Percentiles rank a stretch among this genome's conserved stretches.
These are phyloP conservation scores for Chamaea fasciata DNA, from an alignment of 2,113 vertebrate genomes.

Conservation along the genomic window DNA sequence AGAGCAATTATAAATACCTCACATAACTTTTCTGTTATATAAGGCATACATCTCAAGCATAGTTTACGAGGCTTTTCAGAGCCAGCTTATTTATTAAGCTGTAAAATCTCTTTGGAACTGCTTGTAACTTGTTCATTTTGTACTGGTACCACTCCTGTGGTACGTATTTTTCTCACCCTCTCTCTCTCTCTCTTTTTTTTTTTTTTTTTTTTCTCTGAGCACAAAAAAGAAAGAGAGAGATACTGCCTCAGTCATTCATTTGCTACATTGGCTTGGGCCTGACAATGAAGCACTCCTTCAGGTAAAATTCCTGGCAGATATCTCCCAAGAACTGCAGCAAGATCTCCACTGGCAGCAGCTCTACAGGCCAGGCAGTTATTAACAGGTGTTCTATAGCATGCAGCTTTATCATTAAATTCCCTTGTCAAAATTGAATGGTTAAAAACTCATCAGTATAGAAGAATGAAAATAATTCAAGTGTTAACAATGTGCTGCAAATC, in stretches of 20 bases:
- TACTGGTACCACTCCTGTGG: not conserved
- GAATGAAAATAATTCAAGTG: not conserved
- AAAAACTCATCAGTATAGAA: not conserved
- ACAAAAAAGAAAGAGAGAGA: not conserved
- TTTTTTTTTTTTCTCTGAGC: not conserved
- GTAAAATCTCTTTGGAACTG: not conserved
- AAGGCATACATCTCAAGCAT: not conserved
- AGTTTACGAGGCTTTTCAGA: not conserved
- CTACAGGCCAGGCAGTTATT: not conserved
- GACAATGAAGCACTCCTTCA: not conserved
- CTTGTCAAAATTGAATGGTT: not conserved
- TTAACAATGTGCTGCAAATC: not conserved
- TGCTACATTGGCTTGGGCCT: not conserved
- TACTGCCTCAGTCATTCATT: not conserved
- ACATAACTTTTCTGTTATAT: not conserved
- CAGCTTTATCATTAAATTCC: not conserved
- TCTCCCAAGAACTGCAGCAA: not conserved
- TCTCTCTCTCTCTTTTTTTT: not conserved
- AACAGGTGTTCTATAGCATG: accelerated
- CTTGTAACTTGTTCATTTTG: not conserved
- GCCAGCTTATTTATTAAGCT: not conserved
- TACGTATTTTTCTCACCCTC: not conserved
- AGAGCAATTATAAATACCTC: not conserved
- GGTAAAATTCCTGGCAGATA: not conserved
- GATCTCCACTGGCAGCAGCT: not conserved